Base-by-base conservation (phyloP, 2,888 invertebrate genomes). In the Archips xylosteana region DNA sequence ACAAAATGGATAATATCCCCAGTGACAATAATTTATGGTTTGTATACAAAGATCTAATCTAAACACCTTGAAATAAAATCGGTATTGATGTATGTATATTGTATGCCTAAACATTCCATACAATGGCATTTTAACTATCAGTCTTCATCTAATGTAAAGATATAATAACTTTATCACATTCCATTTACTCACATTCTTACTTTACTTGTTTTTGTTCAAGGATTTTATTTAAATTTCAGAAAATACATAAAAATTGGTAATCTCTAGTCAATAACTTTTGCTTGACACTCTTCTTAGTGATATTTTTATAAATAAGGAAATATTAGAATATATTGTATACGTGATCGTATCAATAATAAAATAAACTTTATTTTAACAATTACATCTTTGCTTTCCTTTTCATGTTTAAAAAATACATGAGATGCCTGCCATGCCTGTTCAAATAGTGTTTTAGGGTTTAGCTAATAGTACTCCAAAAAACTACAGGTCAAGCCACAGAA, bases 261-360 rank as follows among this genome's bases (percentile, higher is more conserved):
- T 71, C 15, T 72, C 72, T 72, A 72, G 72, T 72, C 72, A 72
- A 57, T 63, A 68, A 63, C 57, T 62, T 54, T 63, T 73, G 15
- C 51, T 64, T 69, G 59, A 51, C 64, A 51, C 51, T 34, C 12
- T 54, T 71, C 54, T 47, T 68, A 42, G 63, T 32, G 57, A 57
- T 63, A 69, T 12, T 69, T 59, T 73, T 59, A 49, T 49, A 15
- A 15, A 9, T 64, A 59, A 12, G 32, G 47, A 45, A 8, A 39
- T 60, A 32, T 64, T n/a, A 32, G 8, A 51, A 6, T 66, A 36
- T 65, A 64, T 66, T 71, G 39, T 69, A 61, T 4, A 39, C 39
- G 4, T 39, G 39, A 39, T 39, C 0, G 3, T 39, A 39, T 49
- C 13, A 13, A 6, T 66, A 71, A 60, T 65, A 15, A 34, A 72